Percentiles rank a stretch among this genome's conserved stretches.
Conservation (phyloP, 2,113 vertebrate genomes). For the Agapornis roseicollis region DNA sequence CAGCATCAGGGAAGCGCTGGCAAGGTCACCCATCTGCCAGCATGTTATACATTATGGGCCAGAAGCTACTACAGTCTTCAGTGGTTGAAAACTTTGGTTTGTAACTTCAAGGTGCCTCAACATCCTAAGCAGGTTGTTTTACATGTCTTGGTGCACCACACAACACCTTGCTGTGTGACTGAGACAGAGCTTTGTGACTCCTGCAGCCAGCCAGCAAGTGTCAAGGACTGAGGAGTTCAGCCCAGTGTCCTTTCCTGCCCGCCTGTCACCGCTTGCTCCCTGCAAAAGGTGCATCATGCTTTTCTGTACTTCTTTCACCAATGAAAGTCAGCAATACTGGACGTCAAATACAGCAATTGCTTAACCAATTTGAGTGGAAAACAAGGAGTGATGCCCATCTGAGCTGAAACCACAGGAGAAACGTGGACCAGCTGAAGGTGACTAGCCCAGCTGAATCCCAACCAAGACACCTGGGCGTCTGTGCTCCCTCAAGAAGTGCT, state of each 20-base stretch:
- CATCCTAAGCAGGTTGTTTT: not conserved
- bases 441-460: not conserved
- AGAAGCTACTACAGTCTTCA: not conserved
- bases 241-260: fast-evolving
- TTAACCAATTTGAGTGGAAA: not conserved
- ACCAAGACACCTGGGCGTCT: not conserved
- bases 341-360: not conserved
- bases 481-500: not conserved
- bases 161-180: not conserved
- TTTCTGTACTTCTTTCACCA: not conserved
- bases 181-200: not conserved
- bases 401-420: not conserved
- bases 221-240: not conserved
- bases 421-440: not conserved
- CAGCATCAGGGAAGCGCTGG: not conserved
- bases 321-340: not conserved
- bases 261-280: not conserved
- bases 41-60: fast-evolving
- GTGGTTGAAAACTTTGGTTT: not conserved
- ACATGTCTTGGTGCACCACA: not conserved
- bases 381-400: not conserved
- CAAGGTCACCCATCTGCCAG: not conserved
- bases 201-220: not conserved
- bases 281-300: not conserved
- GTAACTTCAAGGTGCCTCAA: not conserved